Base-by-base conservation (phyloP, 2,888 invertebrate species). In the Tridacna gigas region DNA sequence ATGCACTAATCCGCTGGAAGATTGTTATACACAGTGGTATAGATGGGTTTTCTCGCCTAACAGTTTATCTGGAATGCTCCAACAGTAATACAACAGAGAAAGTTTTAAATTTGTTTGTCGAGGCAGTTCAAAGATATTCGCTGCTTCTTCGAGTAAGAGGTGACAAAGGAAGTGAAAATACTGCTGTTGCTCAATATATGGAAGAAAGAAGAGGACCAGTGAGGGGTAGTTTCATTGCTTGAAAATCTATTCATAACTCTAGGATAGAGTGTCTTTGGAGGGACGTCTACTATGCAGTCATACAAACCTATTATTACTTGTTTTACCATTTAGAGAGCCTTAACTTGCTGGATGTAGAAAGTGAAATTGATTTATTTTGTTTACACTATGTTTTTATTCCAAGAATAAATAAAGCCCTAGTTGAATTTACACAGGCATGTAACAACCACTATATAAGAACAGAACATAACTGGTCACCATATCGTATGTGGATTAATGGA, bases 241-340 rank as follows among this genome's bases (percentile, higher is more conserved):
- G 85, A 7, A 79, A 67, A 60, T 75, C 74, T 76, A 76, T 85
- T 13, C 85, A 85, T 48, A 85, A 85, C 45, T 25, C 56, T 0
- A 69, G 82, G 45, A 84, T 84, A 47, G 84, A 84, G 69, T 28
- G 84, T 48, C 61, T 84, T n/a, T 84, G 84, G 84, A 69, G 84
- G 56, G 82, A 84, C 76, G 82, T 84, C 26, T 77, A 56, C 63
- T 28, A 76, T 18, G 66, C n/a, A n/a, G 83, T 81, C 9, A 51
- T 80, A 61, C 61, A 74, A n/a, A 74, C 73, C 61, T 84, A 63
- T 63, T 84, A 81, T 74, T 26, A 66, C 26, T 20, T 81, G 18
- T 84, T 84, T 65, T 65, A 77, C 28, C 63, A 77, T 22, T 66
- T 81, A 51, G 81, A 84, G 47, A 47, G 22, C 26, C 9, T 37